Percentiles rank a stretch among this genome's conserved stretches.
Evolutionary conservation across 2,797 vertebrate species (phyloP).

Genomic region (Pseudochirops corinnae): DNA sequence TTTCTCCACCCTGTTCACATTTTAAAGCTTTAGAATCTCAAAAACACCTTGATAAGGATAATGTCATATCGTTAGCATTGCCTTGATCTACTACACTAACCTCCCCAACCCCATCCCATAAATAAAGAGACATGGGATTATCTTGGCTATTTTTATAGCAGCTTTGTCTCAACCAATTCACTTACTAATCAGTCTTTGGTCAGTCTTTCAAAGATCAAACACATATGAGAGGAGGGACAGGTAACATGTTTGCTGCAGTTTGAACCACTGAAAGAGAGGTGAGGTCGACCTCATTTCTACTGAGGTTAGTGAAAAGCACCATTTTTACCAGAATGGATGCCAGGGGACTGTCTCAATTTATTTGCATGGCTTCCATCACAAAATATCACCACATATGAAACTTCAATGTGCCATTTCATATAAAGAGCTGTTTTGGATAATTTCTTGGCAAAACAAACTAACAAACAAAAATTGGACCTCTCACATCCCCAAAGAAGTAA

Average conservation of each 20-base stretch:
- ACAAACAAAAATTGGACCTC: neutral
- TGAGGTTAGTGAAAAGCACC: neutral
- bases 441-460: neutral
- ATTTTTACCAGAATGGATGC: neutral
- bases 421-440: neutral
- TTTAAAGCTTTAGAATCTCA: neutral
- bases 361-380: neutral
- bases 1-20: neutral
- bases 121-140: neutral
- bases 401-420: neutral
- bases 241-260: neutral
- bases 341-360: neutral
- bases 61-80: neutral
- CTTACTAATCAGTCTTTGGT: neutral
- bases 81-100: neutral
- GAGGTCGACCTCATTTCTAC: neutral
- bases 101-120: neutral
- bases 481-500: neutral
- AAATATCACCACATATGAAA: neutral
- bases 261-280: neutral
- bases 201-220: neutral
- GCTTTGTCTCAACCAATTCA: neutral
- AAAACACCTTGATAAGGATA: neutral
- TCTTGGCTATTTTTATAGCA: neutral
- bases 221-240: neutral